phyloP scores from a whole-genome alignment of 2,113 vertebrate species.

The Sebastes schlegelii region DNA sequence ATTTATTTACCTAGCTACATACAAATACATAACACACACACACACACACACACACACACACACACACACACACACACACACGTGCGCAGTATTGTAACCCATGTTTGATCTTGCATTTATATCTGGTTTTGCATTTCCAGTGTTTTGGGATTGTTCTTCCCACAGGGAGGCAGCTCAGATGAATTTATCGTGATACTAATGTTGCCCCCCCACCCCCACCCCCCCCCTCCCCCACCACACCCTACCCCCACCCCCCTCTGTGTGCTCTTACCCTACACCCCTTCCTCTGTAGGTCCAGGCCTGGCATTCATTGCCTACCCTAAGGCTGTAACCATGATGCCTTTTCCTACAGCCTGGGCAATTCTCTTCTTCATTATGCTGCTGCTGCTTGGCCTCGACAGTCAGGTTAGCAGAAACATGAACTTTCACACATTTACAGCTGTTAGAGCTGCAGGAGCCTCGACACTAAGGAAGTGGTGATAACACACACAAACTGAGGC shows the following conservation, averaged over 20 bases:
- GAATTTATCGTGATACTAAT: constrained; percentile 61
- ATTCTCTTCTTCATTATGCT: constrained; percentile 99
- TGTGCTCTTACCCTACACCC: constrained; percentile 61
- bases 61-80: too few species aligned
- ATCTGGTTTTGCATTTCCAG: constrained; percentile 62
- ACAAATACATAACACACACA: background rate
- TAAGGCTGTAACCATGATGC: constrained; percentile 99
- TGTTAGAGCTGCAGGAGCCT: too few species aligned
- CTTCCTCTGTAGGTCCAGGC: constrained; percentile 92
- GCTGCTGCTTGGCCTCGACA: constrained; percentile 99
- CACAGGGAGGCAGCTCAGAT: constrained; percentile 71
- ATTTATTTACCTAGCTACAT: background rate
- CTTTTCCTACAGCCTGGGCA: constrained; percentile 97
- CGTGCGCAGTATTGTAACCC: background rate
- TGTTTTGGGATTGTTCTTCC: constrained; percentile 29
- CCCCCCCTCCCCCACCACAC: constrained; percentile 49
- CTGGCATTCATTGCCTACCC: constrained; percentile 99
- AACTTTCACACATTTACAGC: background rate
- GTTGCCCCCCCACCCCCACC: constrained; percentile 29
- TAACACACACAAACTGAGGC: background rate
- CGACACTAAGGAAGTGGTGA: background rate
- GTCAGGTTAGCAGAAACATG: constrained; percentile 89
- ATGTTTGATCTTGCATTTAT: constrained; percentile 20
- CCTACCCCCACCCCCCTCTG: constrained; percentile 56
- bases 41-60: background rate